Evolutionary conservation across 2,888 invertebrate species (phyloP), one percentile per base, ranked within the genome.

Genomic region (Blomia tropicalis): DNA sequence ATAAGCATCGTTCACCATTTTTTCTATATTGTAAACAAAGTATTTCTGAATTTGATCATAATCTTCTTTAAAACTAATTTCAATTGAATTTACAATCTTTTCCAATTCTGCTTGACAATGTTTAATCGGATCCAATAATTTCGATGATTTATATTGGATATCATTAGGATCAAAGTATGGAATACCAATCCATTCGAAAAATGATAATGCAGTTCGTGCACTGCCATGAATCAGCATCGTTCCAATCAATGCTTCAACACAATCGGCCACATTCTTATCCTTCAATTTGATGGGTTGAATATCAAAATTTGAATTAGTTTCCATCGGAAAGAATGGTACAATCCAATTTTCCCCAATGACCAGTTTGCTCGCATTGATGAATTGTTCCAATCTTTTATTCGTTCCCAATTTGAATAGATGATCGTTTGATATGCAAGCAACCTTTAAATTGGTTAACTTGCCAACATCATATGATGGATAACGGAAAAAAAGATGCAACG

Each of bases 381-480:
- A 25, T 22, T 19, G 22, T 14, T 7, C n/a, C 7, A 47, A n/a
- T 7, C 51, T 14, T 27, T 7, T 19, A 11, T 22, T 27, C 7
- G 14, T 47, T 7, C 7, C 51, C 27, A 25, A 43, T 1, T 59
- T 85, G 71, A 81, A 86, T 25, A 98, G 77, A 74, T 93, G 90
- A 64, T 84, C 82, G 74, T 92, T 92, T 58, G 87, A 87, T 27
- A 89, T 80, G 2, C 86, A 71, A 67, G 79, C 75, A 1, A 80
- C 75, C 70, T 91, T 83, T 17, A 88, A 75, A 63, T 79, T 77
- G 0, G 87, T 87, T 30, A 90, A 77, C 66, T 81, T 79, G 0
- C 91, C 91, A 75, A 92, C 91, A 69, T 83, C 81, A 44, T 80
- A 79, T 0, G 73, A 72, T 0, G 83, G 80, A 72, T 82, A 87